These are phyloP conservation scores for Lutraria lutraria DNA, from an alignment of 2,888 invertebrate genomes.

Conservation along the genomic window DNA sequence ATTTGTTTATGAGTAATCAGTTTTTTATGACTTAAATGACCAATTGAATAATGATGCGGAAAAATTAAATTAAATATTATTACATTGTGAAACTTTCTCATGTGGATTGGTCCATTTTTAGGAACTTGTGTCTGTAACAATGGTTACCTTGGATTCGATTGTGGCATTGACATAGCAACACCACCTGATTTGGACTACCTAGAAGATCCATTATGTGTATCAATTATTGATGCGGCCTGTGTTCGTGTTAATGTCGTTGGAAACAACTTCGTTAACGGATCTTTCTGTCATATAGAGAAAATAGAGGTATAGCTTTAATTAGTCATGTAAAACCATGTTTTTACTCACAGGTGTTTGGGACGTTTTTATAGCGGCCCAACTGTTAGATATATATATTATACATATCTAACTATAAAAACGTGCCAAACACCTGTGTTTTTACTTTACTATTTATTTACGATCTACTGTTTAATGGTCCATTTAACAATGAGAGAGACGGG, in stretches of 20 bases:
- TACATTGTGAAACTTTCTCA: background rate
- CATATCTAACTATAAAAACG: too few relatives aligned
- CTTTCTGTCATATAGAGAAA: constrained; percentile 74
- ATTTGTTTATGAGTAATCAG: too few relatives aligned
- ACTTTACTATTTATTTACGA: too few relatives aligned
- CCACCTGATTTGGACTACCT: constrained; percentile 67
- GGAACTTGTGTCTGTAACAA: constrained; percentile 75
- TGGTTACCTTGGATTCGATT: constrained; percentile 73
- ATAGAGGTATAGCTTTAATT: constrained; percentile 66
- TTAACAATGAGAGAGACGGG: too few relatives aligned
- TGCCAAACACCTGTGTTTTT: too few relatives aligned
- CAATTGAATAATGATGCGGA: too few relatives aligned
- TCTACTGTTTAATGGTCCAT: too few relatives aligned
- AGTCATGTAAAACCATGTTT: background rate
- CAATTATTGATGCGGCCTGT: constrained; percentile 61
- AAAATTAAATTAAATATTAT: too few relatives aligned
- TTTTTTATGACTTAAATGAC: too few relatives aligned
- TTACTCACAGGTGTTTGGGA: background rate
- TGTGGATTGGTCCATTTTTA: constrained; percentile 40
- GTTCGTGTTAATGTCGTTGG: constrained; percentile 68
- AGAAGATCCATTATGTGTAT: constrained; percentile 54
- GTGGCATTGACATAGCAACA: constrained; percentile 66
- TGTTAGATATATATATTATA: too few relatives aligned
- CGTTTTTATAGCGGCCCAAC: too few relatives aligned
- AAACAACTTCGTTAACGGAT: constrained; percentile 68